A percentile compares a stretch with the other conserved stretches of the same genome.
Conservation (phyloP, 2,888 invertebrate genomes). For the Pammene fasciana region DNA sequence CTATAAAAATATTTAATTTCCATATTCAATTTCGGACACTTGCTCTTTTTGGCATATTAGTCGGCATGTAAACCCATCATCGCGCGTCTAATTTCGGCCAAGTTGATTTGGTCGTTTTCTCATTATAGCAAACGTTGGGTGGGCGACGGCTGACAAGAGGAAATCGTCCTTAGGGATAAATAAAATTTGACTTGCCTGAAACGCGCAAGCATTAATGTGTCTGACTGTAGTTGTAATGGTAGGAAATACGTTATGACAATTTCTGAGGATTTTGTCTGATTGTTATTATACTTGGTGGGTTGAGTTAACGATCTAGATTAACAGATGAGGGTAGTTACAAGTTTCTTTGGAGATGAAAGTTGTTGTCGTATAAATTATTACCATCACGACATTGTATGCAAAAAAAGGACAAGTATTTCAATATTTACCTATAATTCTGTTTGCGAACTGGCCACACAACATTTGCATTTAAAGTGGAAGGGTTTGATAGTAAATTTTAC, state of each 20-base stretch:
- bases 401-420: neutral
- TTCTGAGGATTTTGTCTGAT: conserved; percentile 18
- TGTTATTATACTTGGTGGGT: conserved; percentile 24
- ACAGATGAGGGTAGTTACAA: conserved; percentile 25
- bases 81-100: conserved; percentile 74
- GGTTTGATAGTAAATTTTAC: neutral
- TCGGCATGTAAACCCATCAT: conserved; percentile 63
- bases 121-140: conserved; percentile 76
- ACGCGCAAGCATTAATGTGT: conserved; percentile 72
- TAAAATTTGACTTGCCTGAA: conserved; percentile 75
- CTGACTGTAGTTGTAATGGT: conserved; percentile 56
- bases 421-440: neutral
- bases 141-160: conserved; percentile 78
- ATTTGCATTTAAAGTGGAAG: neutral
- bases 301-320: conserved; percentile 8
- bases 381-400: neutral
- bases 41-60: conserved; percentile 40
- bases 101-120: conserved; percentile 78
- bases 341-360: conserved; percentile 24
- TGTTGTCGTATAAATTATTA: conserved; percentile 22
- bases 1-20: conserved; percentile 34
- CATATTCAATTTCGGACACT: conserved; percentile 36
- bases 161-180: conserved; percentile 77
- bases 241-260: conserved; percentile 41
- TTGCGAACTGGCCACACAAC: neutral